Percentiles rank a stretch among this genome's conserved stretches.
Evolutionary conservation across 2,113 vertebrate species (phyloP).

Genomic region (Pachypanchax playfairii): DNA sequence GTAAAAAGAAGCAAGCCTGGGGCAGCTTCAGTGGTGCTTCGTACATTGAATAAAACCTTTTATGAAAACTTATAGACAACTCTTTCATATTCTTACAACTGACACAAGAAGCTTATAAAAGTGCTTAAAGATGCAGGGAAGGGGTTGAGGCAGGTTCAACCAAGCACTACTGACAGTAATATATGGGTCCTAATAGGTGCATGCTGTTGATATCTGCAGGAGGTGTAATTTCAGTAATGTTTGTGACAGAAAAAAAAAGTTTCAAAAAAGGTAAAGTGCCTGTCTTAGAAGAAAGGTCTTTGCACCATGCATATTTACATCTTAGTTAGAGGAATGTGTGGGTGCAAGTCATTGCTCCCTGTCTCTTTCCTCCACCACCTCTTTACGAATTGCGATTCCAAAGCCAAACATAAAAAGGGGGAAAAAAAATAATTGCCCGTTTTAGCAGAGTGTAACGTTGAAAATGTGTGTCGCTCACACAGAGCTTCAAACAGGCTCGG

Average conservation of each 20-base stretch:
- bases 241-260: slow-evolving; percentile 70
- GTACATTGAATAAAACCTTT: slow-evolving; percentile 65
- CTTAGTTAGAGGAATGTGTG: slow-evolving; percentile 75
- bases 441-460: slow-evolving; percentile 78
- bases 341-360: slow-evolving; percentile 73
- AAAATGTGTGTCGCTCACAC: slow-evolving; percentile 77
- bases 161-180: slow-evolving; percentile 74
- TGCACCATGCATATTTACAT: slow-evolving; percentile 74
- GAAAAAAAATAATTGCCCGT: slow-evolving; percentile 78
- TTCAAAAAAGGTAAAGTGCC: slow-evolving; percentile 68
- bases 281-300: slow-evolving; percentile 72
- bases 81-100: slow-evolving; percentile 63
- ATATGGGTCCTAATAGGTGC: slow-evolving; percentile 76
- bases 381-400: slow-evolving; percentile 55
- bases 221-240: slow-evolving; percentile 73
- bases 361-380: slow-evolving; percentile 62
- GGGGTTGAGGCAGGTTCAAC: slow-evolving; percentile 69
- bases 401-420: slow-evolving; percentile 68
- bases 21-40: slow-evolving; percentile 50
- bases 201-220: slow-evolving; percentile 71
- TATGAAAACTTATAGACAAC: slow-evolving; percentile 52
- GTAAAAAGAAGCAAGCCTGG: slow-evolving; percentile 55
- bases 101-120: slow-evolving; percentile 65
- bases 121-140: slow-evolving; percentile 60
- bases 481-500: slow-evolving; percentile 76